phyloP scores from a whole-genome alignment of 2,113 vertebrate species.

The Barnardius zonarius region DNA sequence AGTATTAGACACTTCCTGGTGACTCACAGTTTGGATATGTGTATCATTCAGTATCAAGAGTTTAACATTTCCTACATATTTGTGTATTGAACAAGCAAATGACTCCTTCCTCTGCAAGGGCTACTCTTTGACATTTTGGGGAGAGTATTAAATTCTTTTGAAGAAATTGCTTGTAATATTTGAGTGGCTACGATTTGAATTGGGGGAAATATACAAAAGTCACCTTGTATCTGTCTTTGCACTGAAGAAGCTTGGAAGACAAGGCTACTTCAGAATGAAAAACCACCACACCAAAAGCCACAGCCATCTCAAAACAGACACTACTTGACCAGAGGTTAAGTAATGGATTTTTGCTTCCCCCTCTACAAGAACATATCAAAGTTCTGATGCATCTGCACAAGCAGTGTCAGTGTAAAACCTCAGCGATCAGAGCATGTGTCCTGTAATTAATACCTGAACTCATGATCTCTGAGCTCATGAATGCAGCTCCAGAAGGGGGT shows the following conservation, averaged over 20 bases:
- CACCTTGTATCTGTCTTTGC: background rate
- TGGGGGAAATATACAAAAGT: background rate
- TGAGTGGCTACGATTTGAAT: background rate
- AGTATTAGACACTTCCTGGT: constrained; percentile 18
- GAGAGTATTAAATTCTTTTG: background rate
- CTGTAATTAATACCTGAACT: background rate
- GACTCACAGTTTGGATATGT: background rate
- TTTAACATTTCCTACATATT: background rate
- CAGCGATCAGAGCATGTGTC: background rate
- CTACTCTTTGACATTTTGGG: background rate
- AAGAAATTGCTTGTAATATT: background rate
- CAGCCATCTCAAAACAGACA: background rate
- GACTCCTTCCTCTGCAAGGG: background rate
- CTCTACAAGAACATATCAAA: background rate
- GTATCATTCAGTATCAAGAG: background rate
- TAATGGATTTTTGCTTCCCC: background rate
- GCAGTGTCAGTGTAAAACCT: background rate
- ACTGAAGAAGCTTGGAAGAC: background rate
- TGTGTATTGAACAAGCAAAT: background rate
- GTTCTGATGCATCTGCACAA: background rate
- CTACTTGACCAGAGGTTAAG: background rate
- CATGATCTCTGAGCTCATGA: background rate
- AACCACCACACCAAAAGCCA: background rate
- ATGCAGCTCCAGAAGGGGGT: background rate
- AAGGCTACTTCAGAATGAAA: background rate